Base-by-base conservation (phyloP, 2,888 invertebrate species). In the Norana najaformis region DNA sequence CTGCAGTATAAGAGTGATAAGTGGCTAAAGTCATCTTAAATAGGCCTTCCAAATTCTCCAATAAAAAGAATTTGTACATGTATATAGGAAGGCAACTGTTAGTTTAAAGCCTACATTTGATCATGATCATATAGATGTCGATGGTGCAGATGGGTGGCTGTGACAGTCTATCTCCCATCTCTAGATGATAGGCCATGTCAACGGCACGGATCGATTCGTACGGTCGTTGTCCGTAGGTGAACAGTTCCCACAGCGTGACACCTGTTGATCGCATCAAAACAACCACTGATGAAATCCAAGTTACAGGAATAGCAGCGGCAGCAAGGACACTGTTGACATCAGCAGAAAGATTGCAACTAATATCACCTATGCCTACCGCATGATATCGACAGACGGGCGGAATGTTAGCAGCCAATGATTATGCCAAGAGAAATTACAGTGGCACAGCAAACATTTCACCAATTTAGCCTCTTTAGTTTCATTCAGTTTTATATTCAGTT, bases 241-340 rank as follows among this genome's bases (percentile, higher is more conserved):
- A 95, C 91, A 99, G 96, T 94, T 99, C 99, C 99, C 99, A 99
- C 90, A 99, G 97, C 0, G 99, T 99, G 0, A 99, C 98, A 91
- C 96, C 96, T 96, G 92, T 11, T n/a, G 69, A 23, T 11, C 23
- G 47, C 47, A 47, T 47, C 47, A 47, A 47, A 47, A 47, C 41
- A 41, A 41, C 13, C 41, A 41, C 18, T n/a, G n/a, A 41, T 41
- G 1, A 11, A 41, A 41, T 41, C 41, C 13, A 41, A 16, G 41
- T 16, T 11, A 4, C 16, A 41, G 16, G 14, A 41, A 41, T 18
- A 41, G 41, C 18, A 18, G 1, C 41, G 8, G 41, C 14, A 41
- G 5, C 13, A 41, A 13, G 41, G 6, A n/a, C 30, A n/a, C n/a
- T 69, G 30, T n/a, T 69, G 11, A n/a, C 53, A 8, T 13, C 8